Percentiles rank a stretch among this genome's conserved stretches.
phyloP scores from a whole-genome alignment of 1,140 invertebrate species.

The Aphelinus atriplicis region DNA sequence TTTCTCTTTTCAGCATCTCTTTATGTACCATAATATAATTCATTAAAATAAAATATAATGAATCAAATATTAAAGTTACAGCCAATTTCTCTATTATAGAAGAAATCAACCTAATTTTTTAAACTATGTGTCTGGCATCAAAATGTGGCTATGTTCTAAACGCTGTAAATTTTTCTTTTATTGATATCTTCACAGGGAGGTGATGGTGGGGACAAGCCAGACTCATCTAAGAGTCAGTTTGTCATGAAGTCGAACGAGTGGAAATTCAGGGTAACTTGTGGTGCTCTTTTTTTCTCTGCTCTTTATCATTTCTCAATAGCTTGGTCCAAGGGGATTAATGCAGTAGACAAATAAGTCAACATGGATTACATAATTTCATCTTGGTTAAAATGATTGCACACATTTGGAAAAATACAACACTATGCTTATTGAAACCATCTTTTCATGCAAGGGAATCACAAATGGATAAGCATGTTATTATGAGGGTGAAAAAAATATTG shows the following conservation, averaged over 20 bases:
- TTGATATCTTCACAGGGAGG: slow-evolving; percentile 66
- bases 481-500: slow-evolving; percentile 14
- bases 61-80: slow-evolving; percentile 23
- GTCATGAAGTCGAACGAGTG: slow-evolving; percentile 79
- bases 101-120: not conserved
- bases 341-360: slow-evolving; percentile 6
- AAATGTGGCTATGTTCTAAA: slow-evolving; percentile 14
- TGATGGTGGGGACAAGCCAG: slow-evolving; percentile 66
- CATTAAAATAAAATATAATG: not conserved
- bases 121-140: slow-evolving; percentile 6
- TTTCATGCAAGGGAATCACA: slow-evolving; percentile 16
- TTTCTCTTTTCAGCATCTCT: slow-evolving; percentile 34
- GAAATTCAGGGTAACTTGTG: slow-evolving; percentile 80
- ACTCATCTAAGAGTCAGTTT: slow-evolving; percentile 65
- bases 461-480: slow-evolving; percentile 1
- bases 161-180: slow-evolving; percentile 51
- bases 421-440: slow-evolving; percentile 10
- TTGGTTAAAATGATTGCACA: slow-evolving; percentile 2
- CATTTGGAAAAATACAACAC: slow-evolving; percentile 13
- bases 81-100: not conserved
- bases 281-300: slow-evolving; percentile 54
- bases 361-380: slow-evolving; percentile 12
- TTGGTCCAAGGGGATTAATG: slow-evolving; percentile 35
- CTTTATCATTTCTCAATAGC: slow-evolving; percentile 49
- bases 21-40: slow-evolving; percentile 8